Base-by-base conservation (phyloP, 2,888 invertebrate species). In the Hofmannophila pseudospretella region DNA sequence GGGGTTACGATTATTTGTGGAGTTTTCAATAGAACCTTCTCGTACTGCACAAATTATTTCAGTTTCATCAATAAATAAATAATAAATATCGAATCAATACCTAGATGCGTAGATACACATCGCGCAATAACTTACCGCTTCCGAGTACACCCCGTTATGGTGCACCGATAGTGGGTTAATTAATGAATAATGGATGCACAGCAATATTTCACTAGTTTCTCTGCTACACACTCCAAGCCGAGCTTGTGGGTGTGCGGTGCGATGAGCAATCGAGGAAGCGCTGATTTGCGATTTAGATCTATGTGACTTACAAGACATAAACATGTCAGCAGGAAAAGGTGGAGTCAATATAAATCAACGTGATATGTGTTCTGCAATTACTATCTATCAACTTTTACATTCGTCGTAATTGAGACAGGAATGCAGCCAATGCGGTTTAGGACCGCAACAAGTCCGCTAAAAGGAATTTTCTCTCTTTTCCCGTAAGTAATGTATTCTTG, bases 131-230 rank as follows among this genome's bases (percentile, higher is more conserved):
- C 36, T 27, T 35, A 36, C 35, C 29, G 56, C 57, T 53, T 52
- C 54, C 54, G 61, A 54, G 44, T 51, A 55, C 45, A 23, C 44
- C 58, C 75, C 66, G 72, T 70, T 77, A 74, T 64, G 58, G 67
- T 49, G 52, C 51, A 54, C 54, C 56, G 65, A 67, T 70, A 67
- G 68, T 73, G 53, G 66, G 64, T 73, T 78, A 77, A 79, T 79
- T 72, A 77, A 76, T 78, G 71, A 79, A 77, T 77, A 79, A 79
- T 77, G 69, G 72, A 78, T 74, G 56, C 61, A 61, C 49, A 52
- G 69, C 63, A 67, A 76, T 78, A 78, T 71, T 69, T 77, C 70
- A 75, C 58, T 59, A 53, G 58, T 72, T 70, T 73, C 74, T 65
- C 71, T 37, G 32, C 26, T 49, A 45, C 48, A 51, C 50, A 40